These are phyloP conservation scores for Pseudomyrmex dendroicus DNA, from an alignment of 1,140 invertebrate genomes.

Conservation along the genomic window DNA sequence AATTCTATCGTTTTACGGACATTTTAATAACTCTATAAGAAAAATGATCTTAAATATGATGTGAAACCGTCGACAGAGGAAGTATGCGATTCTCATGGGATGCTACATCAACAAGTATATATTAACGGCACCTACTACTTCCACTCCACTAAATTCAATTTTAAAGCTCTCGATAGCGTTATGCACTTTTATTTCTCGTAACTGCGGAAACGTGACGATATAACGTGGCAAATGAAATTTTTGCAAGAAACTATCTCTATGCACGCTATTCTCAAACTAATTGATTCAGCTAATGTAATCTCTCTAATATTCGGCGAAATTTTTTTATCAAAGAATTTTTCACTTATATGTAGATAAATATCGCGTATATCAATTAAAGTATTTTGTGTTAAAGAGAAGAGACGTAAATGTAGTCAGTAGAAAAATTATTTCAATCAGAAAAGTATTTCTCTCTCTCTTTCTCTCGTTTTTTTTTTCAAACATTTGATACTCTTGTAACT, in stretches of 20 bases:
- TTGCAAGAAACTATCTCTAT: neutral
- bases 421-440: neutral
- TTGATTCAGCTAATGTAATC: neutral
- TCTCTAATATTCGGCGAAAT: neutral
- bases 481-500: too few relatives aligned
- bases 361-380: too few relatives aligned
- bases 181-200: conserved; percentile 14
- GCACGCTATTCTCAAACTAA: too few relatives aligned
- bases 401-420: too few relatives aligned
- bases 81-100: neutral
- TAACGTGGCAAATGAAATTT: neutral
- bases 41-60: neutral
- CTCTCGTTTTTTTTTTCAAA: too few relatives aligned
- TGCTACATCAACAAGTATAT: neutral
- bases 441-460: too few relatives aligned
- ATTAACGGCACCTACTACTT: conserved; percentile 29
- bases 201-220: conserved; percentile 2
- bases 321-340: too few relatives aligned
- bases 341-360: too few relatives aligned
- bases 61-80: neutral
- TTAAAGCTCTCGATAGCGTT: conserved; percentile 11
- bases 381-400: too few relatives aligned
- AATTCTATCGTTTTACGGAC: neutral
- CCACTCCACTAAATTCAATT: conserved; percentile 27
- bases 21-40: neutral